Percentiles rank a stretch among this genome's conserved stretches.
phyloP scores from a whole-genome alignment of 2,797 vertebrate genomes.

The Miichthys miiuy region DNA sequence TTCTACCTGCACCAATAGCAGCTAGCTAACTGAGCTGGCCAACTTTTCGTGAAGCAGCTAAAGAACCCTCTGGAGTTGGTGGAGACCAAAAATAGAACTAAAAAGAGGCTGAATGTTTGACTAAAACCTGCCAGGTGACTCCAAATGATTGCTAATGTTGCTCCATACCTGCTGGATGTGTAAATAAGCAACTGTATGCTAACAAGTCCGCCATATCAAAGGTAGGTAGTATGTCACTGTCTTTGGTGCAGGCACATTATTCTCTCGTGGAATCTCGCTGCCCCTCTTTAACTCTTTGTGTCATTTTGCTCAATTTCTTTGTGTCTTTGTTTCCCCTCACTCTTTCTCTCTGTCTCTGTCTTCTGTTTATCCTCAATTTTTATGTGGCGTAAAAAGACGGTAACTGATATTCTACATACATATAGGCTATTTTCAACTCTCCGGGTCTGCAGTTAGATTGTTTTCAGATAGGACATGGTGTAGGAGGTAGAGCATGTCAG shows the following conservation, averaged over 20 bases:
- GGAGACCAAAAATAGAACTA: not conserved
- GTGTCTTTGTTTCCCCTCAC: not conserved
- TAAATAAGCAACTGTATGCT: not conserved
- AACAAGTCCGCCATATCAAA: not conserved
- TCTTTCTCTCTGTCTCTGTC: constrained; percentile 11
- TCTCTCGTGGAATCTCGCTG: not conserved
- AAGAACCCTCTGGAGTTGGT: not conserved
- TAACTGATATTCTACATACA: constrained; percentile 46
- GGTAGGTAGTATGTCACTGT: not conserved
- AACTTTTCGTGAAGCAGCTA: not conserved
- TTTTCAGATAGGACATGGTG: constrained; percentile 62
- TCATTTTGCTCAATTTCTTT: constrained; percentile 8
- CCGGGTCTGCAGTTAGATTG: constrained; percentile 53
- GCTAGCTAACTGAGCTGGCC: no score
- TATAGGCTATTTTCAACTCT: constrained; percentile 48
- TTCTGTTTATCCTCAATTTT: constrained; percentile 32
- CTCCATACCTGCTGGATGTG: not conserved
- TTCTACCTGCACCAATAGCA: not conserved
- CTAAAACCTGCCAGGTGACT: not conserved
- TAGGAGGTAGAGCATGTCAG: constrained; percentile 58
- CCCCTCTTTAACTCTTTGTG: not conserved
- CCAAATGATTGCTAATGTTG: not conserved
- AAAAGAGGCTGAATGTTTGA: not conserved
- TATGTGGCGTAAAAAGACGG: constrained; percentile 20
- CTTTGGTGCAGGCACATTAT: not conserved